A percentile compares a stretch with the other conserved stretches of the same genome.
Conservation (phyloP, 2,888 invertebrate genomes). For the Baronia brevicornis region DNA sequence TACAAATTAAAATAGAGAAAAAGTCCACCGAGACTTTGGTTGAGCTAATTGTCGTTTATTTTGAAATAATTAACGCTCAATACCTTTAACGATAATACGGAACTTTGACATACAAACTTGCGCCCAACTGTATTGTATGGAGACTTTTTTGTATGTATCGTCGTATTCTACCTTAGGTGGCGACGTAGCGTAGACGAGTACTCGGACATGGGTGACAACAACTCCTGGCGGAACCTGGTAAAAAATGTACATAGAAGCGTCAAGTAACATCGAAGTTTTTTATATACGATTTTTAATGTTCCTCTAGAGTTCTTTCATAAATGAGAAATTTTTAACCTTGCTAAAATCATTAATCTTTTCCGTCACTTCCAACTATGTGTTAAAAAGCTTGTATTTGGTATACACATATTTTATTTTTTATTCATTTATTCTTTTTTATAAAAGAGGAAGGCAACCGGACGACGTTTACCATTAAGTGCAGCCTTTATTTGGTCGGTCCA, state of each 20-base stretch:
- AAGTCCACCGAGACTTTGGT: neutral
- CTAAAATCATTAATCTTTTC: no score
- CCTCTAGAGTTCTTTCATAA: no score
- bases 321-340: no score
- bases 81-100: constrained; percentile 13
- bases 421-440: no score
- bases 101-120: constrained; percentile 16
- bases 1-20: neutral
- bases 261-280: no score
- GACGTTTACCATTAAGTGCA: no score
- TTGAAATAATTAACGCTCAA: neutral
- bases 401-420: no score
- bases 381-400: no score
- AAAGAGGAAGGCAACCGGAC: no score
- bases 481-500: no score
- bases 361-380: no score
- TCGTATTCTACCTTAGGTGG: constrained; percentile 26
- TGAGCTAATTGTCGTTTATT: neutral
- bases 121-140: constrained; percentile 19
- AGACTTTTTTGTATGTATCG: constrained; percentile 12
- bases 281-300: no score
- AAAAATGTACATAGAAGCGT: constrained; percentile 5
- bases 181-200: constrained; percentile 18
- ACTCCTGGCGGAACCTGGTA: constrained; percentile 16
- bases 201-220: constrained; percentile 20